These are phyloP conservation scores for Parnassius apollo DNA, from an alignment of 2,888 invertebrate genomes.

Conservation along the genomic window DNA sequence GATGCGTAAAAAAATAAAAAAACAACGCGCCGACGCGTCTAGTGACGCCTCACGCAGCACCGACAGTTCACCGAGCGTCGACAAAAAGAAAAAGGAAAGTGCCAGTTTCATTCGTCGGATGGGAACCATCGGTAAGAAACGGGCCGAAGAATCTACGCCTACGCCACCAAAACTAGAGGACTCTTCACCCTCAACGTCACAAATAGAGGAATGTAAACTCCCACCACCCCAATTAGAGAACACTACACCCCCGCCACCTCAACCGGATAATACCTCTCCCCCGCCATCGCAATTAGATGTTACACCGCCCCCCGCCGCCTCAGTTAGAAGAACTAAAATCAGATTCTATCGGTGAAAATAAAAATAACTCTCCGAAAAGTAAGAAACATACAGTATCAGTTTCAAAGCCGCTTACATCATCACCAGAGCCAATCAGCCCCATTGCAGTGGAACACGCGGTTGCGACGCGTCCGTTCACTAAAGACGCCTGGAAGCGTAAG, in stretches of 20 bases:
- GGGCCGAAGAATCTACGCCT: conserved; percentile 49
- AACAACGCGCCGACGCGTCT: conserved; percentile 61
- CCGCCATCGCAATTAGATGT: neutral
- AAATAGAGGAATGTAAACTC: conserved; percentile 32
- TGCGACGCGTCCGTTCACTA: conserved; percentile 77
- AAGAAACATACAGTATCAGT: conserved; percentile 11
- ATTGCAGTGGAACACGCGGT: conserved; percentile 73
- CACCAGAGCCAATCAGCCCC: conserved; percentile 54
- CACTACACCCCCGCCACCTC: conserved; percentile 21
- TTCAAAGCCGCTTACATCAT: conserved; percentile 34
- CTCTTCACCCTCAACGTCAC: conserved; percentile 34
- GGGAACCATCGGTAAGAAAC: conserved; percentile 68
- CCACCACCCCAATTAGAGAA: conserved; percentile 29
- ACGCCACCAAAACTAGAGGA: conserved; percentile 39
- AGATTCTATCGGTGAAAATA: neutral
- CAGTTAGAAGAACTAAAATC: conserved; percentile 11
- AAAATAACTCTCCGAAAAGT: conserved; percentile 5
- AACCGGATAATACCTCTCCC: neutral
- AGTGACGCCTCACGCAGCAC: conserved; percentile 51
- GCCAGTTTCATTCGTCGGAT: conserved; percentile 62
- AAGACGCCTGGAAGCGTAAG: conserved; percentile 76
- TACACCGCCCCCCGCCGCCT: neutral
- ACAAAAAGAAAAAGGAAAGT: conserved; percentile 65
- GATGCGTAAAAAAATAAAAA: conserved; percentile 77
- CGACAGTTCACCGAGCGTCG: conserved; percentile 62